These are phyloP conservation scores for Megatriorchis doriae DNA, from an alignment of 2,113 vertebrate species.

Conservation along the genomic window DNA sequence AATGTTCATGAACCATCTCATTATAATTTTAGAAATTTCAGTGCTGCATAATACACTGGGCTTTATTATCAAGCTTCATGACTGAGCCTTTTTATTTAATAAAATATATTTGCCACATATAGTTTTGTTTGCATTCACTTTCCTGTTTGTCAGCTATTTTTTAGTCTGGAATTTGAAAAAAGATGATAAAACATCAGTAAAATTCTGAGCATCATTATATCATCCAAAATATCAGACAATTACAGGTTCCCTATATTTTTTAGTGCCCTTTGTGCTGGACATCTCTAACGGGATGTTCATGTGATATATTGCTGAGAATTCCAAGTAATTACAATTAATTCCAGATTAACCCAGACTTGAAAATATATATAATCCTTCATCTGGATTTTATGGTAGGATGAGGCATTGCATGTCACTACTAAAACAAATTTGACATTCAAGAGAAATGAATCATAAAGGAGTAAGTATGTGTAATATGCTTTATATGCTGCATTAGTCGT, in stretches of 20 bases:
- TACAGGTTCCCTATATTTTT: neutral
- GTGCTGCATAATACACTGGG: slow-evolving; percentile 33
- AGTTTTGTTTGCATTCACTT: slow-evolving; percentile 22
- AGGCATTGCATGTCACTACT: neutral
- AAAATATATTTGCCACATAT: slow-evolving; percentile 36
- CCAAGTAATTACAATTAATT: neutral
- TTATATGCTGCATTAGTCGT: neutral
- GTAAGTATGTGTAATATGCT: neutral
- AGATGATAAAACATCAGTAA: neutral
- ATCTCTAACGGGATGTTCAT: neutral
- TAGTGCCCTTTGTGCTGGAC: neutral
- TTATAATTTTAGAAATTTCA: slow-evolving; percentile 64
- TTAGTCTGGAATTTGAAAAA: slow-evolving; percentile 17
- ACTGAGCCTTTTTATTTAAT: slow-evolving; percentile 42
- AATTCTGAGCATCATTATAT: neutral
- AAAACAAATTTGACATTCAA: neutral
- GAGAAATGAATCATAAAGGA: neutral
- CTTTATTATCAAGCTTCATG: slow-evolving; percentile 49
- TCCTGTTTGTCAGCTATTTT: slow-evolving; percentile 33
- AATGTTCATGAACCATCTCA: slow-evolving; percentile 48
- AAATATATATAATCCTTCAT: neutral
- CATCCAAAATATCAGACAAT: neutral
- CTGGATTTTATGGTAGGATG: neutral
- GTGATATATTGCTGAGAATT: neutral
- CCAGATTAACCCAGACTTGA: neutral